These are phyloP conservation scores for Sylvicapra grimmia DNA, from an alignment of 2,113 vertebrate genomes.

Conservation along the genomic window DNA sequence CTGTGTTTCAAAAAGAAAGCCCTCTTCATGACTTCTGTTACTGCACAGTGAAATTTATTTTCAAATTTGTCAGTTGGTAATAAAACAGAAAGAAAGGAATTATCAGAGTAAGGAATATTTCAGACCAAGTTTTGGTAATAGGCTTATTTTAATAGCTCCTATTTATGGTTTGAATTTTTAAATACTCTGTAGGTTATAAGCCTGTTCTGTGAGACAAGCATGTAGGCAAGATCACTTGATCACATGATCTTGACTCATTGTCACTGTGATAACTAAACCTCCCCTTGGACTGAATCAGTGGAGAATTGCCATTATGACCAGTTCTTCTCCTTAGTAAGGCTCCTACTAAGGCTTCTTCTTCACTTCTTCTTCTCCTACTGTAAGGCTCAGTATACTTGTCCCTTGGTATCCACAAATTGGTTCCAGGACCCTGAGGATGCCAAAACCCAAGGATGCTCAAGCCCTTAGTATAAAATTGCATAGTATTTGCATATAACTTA, in stretches of 20 bases:
- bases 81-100: conserved; percentile 27
- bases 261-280: background rate
- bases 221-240: background rate
- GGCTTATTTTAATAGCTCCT: conserved; percentile 6
- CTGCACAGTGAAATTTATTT: background rate
- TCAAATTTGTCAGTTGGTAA: background rate
- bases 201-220: background rate
- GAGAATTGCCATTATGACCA: background rate
- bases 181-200: background rate
- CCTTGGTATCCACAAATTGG: background rate
- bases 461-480: background rate
- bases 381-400: background rate
- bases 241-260: background rate
- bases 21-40: background rate
- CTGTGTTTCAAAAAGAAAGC: conserved; percentile 30
- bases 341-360: no score
- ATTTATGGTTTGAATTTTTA: conserved; percentile 32
- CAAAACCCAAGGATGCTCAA: background rate
- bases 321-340: background rate
- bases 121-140: background rate
- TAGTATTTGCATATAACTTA: background rate
- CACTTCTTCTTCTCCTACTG: background rate
- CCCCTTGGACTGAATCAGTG: background rate
- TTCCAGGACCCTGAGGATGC: background rate
- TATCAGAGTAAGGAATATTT: background rate